phyloP scores from a whole-genome alignment of 2,888 invertebrate genomes.

The Schrankia costaestrigalis region DNA sequence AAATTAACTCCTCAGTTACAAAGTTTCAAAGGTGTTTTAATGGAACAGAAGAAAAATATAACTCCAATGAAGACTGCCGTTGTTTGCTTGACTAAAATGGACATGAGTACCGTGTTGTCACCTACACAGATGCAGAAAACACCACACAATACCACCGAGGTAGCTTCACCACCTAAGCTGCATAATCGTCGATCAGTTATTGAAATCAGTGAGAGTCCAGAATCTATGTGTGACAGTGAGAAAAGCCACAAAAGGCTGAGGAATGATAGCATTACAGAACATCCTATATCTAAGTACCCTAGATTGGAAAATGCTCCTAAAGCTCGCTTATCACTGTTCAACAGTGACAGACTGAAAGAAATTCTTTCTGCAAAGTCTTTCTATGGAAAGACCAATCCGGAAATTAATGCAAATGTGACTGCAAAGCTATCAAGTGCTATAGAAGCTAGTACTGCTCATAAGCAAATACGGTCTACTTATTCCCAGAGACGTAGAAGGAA shows the following conservation, averaged over 20 bases:
- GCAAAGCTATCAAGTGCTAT: constrained; percentile 59
- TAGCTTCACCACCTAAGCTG: constrained; percentile 66
- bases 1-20: constrained; percentile 61
- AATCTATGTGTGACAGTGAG: constrained; percentile 59
- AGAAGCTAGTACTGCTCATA: constrained; percentile 45
- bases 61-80: constrained; percentile 55
- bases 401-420: constrained; percentile 54
- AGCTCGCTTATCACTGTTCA: constrained; percentile 69
- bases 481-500: constrained; percentile 53
- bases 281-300: constrained; percentile 56
- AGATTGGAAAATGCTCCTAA: constrained; percentile 64
- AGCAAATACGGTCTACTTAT: constrained; percentile 48
- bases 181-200: constrained; percentile 57
- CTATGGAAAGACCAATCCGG: constrained; percentile 75
- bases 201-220: constrained; percentile 67
- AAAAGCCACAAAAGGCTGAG: constrained; percentile 64
- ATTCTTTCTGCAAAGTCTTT: constrained; percentile 78
- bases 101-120: constrained; percentile 54
- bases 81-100: constrained; percentile 63
- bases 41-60: constrained; percentile 62
- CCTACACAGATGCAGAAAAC: constrained; percentile 70
- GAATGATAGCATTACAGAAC: constrained; percentile 55
- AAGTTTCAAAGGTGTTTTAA: constrained; percentile 65
- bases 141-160: constrained; percentile 60
- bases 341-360: constrained; percentile 67